Evolutionary conservation across 2,113 vertebrate genomes (phyloP).

Genomic region (Pseudopodoces humilis): DNA sequence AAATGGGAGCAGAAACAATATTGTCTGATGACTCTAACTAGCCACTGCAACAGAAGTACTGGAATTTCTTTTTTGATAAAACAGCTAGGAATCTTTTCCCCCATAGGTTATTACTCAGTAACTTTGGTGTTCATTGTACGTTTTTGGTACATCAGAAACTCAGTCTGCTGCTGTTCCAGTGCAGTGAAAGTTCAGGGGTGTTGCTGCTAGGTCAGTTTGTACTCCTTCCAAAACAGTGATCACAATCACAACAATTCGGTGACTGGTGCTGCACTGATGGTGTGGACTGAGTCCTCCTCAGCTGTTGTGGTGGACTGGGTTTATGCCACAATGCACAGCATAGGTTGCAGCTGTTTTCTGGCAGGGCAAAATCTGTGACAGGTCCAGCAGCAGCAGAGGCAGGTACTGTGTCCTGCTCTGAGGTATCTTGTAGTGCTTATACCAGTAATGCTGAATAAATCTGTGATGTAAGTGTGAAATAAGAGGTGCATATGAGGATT

Average conservation of each 20-base stretch:
- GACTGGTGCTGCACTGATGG: neutral
- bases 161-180: neutral
- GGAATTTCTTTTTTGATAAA: accelerated
- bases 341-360: neutral
- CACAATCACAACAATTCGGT: neutral
- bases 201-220: neutral
- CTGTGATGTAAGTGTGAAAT: neutral
- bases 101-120: neutral
- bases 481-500: neutral
- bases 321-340: neutral
- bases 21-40: neutral
- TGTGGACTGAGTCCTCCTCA: neutral
- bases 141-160: neutral
- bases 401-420: neutral
- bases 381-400: neutral
- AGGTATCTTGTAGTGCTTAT: neutral
- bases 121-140: neutral
- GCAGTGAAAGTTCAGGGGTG: neutral
- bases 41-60: neutral
- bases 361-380: neutral
- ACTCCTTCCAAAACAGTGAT: no score
- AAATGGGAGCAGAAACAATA: neutral
- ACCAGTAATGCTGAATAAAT: neutral
- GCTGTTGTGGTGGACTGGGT: accelerated
- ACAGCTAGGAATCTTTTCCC: neutral